Evolutionary conservation across 2,113 vertebrate genomes (phyloP), one percentile per base, ranked within the genome.

Genomic region (Talpa occidentalis): DNA sequence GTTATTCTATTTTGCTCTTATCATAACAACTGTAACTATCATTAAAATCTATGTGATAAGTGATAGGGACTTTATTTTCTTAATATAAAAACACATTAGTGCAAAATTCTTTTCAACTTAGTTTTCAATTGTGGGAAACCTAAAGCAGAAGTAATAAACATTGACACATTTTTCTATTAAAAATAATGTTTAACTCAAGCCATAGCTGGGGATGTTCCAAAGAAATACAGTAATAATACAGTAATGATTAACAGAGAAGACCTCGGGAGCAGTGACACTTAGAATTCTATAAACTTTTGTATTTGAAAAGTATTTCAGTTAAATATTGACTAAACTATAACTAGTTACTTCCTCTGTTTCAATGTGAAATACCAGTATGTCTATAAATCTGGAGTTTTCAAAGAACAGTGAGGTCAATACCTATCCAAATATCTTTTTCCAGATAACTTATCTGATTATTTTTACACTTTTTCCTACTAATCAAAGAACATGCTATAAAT

Each of bases 341-440:
- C 37, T 70, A 73, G 44, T 15, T 94, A 26, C 9, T 93, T 95
- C 67, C 59, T 97, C 77, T 92, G 79, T 60, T 95, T 95, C 90
- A n/a, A 40, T 80, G 64, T 19, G 24, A 85, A 98, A 87, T 54
- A 83, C 9, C n/a, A 96, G 37, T 94, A 44, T 86, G 67, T 81
- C 37, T 17, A 78, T 94, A 93, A 83, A 94, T 64, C 90, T 93
- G 70, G 47, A 94, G 73, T 95, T 94, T 96, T 89, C 40, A 97
- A 66, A 76, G 76, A 95, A 95, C 15, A 69, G 28, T 88, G 37
- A 88, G 4, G 92, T 83, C 88, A 96, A 79, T 0, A 88, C 15
- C 64, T 90, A 72, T 54, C 28, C 1, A 77, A 93, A 83, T 56
- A 69, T 56, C 52, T 89, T 93, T 86, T 93, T 15, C 49, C 16